Conservation (phyloP, 2,797 vertebrate genomes). For the Spea hammondii region DNA sequence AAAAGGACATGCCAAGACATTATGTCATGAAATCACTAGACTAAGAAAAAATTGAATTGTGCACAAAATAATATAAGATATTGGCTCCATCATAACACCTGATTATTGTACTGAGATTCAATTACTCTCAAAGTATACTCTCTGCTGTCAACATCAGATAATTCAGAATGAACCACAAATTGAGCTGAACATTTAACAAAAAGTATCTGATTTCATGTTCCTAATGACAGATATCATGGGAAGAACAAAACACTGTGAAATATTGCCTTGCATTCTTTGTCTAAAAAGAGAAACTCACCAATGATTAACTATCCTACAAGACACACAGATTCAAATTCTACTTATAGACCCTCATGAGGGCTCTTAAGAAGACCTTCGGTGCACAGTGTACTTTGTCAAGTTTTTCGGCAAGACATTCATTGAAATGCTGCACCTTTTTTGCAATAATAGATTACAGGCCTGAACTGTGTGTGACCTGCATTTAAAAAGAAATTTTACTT, state of each 20-base stretch:
- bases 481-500: not conserved
- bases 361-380: not conserved
- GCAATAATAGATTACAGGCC: not conserved
- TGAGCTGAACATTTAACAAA: not conserved
- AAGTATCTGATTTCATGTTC: not conserved
- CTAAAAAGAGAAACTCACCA: not conserved
- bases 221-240: not conserved
- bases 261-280: conserved; percentile 3
- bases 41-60: too few relatives aligned
- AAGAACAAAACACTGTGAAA: conserved; percentile 7
- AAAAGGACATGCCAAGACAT: too few relatives aligned
- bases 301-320: not conserved
- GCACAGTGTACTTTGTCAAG: not conserved
- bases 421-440: conserved; percentile 8
- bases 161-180: not conserved
- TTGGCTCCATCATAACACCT: too few relatives aligned
- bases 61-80: too few relatives aligned
- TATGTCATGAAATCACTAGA: too few relatives aligned
- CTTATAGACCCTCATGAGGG: not conserved
- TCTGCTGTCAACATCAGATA: not conserved
- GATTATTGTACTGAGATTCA: too few relatives aligned
- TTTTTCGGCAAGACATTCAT: not conserved
- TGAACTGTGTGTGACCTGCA: conserved; percentile 3
- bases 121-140: not conserved
- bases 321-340: not conserved